Evolutionary conservation across 2,797 vertebrate species (phyloP).

Genomic region (Karalla daura): DNA sequence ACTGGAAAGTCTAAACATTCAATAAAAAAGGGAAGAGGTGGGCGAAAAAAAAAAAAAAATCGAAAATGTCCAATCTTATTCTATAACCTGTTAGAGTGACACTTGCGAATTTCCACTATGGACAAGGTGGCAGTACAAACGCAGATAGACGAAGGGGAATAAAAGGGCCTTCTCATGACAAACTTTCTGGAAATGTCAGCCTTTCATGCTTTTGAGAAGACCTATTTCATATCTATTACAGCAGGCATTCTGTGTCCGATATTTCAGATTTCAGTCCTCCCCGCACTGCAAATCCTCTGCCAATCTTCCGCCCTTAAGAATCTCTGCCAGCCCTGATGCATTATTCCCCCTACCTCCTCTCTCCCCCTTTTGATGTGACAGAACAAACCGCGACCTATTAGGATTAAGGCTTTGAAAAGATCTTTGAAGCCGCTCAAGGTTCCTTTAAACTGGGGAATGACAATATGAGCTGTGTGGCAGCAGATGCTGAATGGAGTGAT

Average conservation of each 20-base stretch:
- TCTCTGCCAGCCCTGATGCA: slow-evolving; percentile 85
- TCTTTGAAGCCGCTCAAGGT: slow-evolving; percentile 90
- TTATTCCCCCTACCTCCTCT: slow-evolving; percentile 83
- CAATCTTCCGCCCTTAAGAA: slow-evolving; percentile 89
- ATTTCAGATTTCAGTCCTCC: slow-evolving; percentile 88
- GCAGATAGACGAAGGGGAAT: slow-evolving; percentile 85
- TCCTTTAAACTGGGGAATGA: slow-evolving; percentile 88
- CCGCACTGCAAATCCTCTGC: slow-evolving; percentile 88
- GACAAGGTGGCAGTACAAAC: slow-evolving; percentile 87
- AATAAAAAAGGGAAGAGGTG: slow-evolving; percentile 60
- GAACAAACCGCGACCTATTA: slow-evolving; percentile 91
- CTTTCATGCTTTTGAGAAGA: slow-evolving; percentile 89
- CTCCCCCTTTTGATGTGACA: slow-evolving; percentile 88
- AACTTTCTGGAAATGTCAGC: slow-evolving; percentile 90
- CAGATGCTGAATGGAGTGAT: slow-evolving; percentile 88
- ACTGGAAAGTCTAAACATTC: slow-evolving; percentile 73
- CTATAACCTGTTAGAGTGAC: slow-evolving; percentile 84
- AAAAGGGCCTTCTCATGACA: slow-evolving; percentile 87
- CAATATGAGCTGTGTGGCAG: slow-evolving; percentile 89
- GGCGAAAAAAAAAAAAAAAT: slow-evolving; percentile 64
- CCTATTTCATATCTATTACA: slow-evolving; percentile 91
- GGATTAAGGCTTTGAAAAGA: slow-evolving; percentile 92
- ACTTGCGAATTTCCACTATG: slow-evolving; percentile 85
- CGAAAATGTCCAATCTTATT: slow-evolving; percentile 81
- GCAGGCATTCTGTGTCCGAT: slow-evolving; percentile 88